phyloP scores from a whole-genome alignment of 2,113 vertebrate species.

The Raja brachyura region DNA sequence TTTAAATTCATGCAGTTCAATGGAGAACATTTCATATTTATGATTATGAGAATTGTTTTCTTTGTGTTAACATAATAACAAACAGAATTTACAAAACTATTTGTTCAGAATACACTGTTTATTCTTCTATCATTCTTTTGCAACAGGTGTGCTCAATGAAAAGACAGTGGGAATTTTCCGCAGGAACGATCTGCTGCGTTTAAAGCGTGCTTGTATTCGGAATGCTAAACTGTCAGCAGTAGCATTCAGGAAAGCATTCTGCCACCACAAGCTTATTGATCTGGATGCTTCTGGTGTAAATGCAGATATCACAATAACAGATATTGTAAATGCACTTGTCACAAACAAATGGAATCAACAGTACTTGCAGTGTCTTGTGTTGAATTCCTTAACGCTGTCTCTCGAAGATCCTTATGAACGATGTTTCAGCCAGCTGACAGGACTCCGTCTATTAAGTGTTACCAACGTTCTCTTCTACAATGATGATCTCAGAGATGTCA shows the following conservation, averaged over 20 bases:
- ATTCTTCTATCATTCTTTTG: constrained; percentile 36
- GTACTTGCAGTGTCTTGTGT: constrained; percentile 83
- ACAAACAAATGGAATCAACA: constrained; percentile 85
- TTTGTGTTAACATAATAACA: background rate
- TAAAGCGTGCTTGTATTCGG: constrained; percentile 87
- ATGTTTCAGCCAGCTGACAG: constrained; percentile 77
- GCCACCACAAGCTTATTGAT: constrained; percentile 86
- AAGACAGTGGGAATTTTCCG: constrained; percentile 90
- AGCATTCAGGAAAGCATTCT: constrained; percentile 86
- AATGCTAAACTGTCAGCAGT: constrained; percentile 92
- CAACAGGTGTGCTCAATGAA: constrained; percentile 84
- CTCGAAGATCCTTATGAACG: constrained; percentile 81
- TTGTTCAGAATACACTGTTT: background rate
- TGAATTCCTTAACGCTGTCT: constrained; percentile 89
- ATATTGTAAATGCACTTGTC: constrained; percentile 85
- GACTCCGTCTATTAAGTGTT: constrained; percentile 81
- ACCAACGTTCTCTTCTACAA: constrained; percentile 96
- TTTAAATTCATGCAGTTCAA: background rate
- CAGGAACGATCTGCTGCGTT: constrained; percentile 75
- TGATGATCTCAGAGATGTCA: constrained; percentile 82
- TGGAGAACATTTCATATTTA: background rate
- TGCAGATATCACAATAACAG: constrained; percentile 90
- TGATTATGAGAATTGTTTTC: background rate
- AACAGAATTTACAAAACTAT: background rate
- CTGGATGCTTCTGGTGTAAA: constrained; percentile 90